phyloP scores from a whole-genome alignment of 2,888 invertebrate genomes.

The Ennomos erosarius region DNA sequence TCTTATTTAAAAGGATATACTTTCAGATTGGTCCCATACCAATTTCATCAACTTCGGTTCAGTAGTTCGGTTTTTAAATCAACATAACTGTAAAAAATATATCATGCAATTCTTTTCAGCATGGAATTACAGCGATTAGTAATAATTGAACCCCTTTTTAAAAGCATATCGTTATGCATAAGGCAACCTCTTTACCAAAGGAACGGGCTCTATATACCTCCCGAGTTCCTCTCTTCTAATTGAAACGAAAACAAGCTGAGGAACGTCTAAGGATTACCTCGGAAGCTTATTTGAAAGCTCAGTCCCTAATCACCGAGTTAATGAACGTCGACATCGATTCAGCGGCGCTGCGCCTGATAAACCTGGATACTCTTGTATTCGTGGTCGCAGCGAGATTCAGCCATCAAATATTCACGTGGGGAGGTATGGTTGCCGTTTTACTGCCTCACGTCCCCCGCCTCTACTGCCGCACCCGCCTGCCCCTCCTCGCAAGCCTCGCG shows the following conservation, averaged over 20 bases:
- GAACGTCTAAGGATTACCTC: constrained; percentile 40
- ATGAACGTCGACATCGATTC: constrained; percentile 53
- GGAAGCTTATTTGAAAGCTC: constrained; percentile 48
- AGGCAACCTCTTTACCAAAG: background rate
- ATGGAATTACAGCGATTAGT: no score
- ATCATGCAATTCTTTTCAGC: no score
- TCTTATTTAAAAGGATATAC: no score
- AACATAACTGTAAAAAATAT: no score
- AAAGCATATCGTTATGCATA: background rate
- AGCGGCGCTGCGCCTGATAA: constrained; percentile 51
- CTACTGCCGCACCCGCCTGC: constrained; percentile 39
- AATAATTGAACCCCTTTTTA: no score
- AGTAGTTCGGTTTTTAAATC: no score
- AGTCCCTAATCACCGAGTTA: constrained; percentile 52
- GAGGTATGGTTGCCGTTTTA: constrained; percentile 79
- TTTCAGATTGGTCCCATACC: no score
- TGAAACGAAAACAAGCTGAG: constrained; percentile 45
- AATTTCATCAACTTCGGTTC: no score
- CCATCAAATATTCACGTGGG: constrained; percentile 83
- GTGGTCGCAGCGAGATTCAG: constrained; percentile 76
- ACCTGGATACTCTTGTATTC: constrained; percentile 59
- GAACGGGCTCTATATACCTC: constrained; percentile 30
- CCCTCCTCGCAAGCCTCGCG: constrained; percentile 50
- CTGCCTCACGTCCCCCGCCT: constrained; percentile 56
- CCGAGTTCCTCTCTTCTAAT: constrained; percentile 30